Base-by-base conservation (phyloP, 2,797 vertebrate species). In the Poecile montanus region DNA sequence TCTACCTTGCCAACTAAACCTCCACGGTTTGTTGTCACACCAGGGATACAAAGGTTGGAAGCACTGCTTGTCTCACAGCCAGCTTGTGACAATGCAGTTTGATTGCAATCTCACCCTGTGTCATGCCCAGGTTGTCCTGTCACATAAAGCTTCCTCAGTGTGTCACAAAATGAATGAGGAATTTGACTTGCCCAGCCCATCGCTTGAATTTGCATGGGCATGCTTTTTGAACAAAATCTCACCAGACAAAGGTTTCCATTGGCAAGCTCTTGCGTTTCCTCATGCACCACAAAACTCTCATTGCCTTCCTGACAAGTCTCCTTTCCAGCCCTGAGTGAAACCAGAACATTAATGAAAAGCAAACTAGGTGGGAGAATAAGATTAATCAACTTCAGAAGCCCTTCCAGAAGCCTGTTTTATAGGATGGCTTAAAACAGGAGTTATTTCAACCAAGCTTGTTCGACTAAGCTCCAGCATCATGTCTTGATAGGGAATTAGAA, bases 271-370 rank as follows among this genome's bases (percentile, higher is more conserved):
- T 36, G 62, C 5, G 2, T 74, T 93, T 97, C 71, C 88, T 77
- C 1, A 0, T 93, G 82, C 7, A 7, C 65, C 65, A 83, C 86
- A 45, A 34, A 94, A 66, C 57, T 38, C 51, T 17, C 57, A 7
- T 2, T 78, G 29, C 72, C 71, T 84, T 80, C 84, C 88, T 74
- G 85, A 94, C 73, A 89, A 61, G 73, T 75, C 82, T 83, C 38
- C 60, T 91, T 88, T 94, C 73, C 78, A 95, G 73, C 40, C 56
- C 58, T 87, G 80, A 91, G 79, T 89, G 87, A 96, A 95, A 90
- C 42, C 77, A 95, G 83, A 88, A 77, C 32, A 3, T 8, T 47
- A 45, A 61, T 44, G 48, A 76, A 88, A 93, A 94, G 77, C 61
- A 72, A 85, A 89, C 40, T 85, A 68, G 80, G 57, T 90, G 70